Percentiles rank a stretch among this genome's conserved stretches.
These are phyloP conservation scores for Nudaria mundana DNA, from an alignment of 2,888 invertebrate genomes.

Conservation along the genomic window DNA sequence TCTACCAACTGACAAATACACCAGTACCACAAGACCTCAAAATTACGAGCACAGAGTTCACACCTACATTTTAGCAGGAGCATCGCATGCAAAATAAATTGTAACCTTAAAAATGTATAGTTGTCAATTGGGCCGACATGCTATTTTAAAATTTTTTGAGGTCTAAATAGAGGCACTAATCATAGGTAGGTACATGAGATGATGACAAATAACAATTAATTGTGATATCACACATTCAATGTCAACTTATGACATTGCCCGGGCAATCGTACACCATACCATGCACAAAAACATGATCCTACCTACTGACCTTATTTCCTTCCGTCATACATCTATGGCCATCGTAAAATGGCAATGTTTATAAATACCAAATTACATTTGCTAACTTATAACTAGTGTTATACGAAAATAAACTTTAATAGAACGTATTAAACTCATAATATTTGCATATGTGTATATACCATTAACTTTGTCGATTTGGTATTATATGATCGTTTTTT, in stretches of 20 bases:
- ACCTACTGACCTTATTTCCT: constrained; percentile 34
- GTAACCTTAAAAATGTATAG: too few species aligned
- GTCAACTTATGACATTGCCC: constrained; percentile 14
- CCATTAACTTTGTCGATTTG: too few species aligned
- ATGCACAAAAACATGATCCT: constrained; percentile 16
- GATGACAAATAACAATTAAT: too few species aligned
- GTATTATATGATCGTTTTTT: too few species aligned
- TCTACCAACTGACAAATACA: too few species aligned
- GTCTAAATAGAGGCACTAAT: neutral
- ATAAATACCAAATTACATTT: constrained; percentile 7
- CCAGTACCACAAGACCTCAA: too few species aligned
- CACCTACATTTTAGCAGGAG: too few species aligned
- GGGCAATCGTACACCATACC: constrained; percentile 16
- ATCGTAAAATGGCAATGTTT: constrained; percentile 29
- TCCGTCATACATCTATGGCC: constrained; percentile 29
- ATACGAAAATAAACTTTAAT: constrained; percentile 5
- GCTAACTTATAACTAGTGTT: neutral
- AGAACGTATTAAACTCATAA: neutral
- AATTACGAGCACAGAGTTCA: too few species aligned
- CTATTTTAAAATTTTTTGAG: too few species aligned
- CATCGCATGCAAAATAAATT: too few species aligned
- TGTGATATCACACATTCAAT: constrained; percentile 19
- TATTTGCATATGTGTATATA: neutral
- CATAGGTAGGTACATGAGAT: too few species aligned
- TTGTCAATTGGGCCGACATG: too few species aligned